Evolutionary conservation across 2,888 invertebrate genomes (phyloP), one percentile per base, ranked within the genome.

Genomic region (Pantelozetes paolii): DNA sequence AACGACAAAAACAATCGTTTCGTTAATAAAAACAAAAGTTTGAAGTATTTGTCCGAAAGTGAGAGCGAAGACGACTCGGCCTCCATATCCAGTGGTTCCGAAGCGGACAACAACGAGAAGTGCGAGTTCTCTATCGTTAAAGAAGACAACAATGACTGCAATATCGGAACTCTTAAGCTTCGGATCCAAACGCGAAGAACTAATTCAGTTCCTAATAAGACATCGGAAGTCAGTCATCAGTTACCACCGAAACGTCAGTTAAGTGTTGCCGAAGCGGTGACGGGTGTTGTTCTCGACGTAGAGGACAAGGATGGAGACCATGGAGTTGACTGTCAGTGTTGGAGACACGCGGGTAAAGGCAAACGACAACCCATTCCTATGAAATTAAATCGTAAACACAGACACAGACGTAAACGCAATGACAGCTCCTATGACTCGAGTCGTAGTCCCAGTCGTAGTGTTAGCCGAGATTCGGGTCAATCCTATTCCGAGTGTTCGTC

Each of bases 271-370:
- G 54, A 50, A 11, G 72, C 32, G 20, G 54, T 72, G 23, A 15
- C 54, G 2, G 59, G 59, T 32, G 59, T 54, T 23, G 59, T 59
- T 2, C 8, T n/a, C 5, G 67, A 67, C 8, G 1, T 18, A 2
- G 20, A 40, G 23, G 72, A 72, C 0, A 13, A 42, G 28, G 40
- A 54, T 1, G 54, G 23, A 3, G 50, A 54, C 6, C 54, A 72
- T n/a, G 57, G 36, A 2, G 36, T 23, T 1, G 40, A 59, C 57
- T 72, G 72, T 30, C 72, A 54, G 72, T 72, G 72, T 59, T 72
- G 72, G 72, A 13, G 30, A 30, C 72, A 72, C 54, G 72, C 72
- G 5, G 72, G 72, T 2, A 72, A 72, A 59, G 72, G 72, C 57
- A 72, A 72, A 54, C 54, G 72, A 40, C 72, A 72, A 40, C 72